Percentiles rank a stretch among this genome's conserved stretches.
Conservation (phyloP, 2,113 vertebrate genomes). For the Hyaena hyaena region DNA sequence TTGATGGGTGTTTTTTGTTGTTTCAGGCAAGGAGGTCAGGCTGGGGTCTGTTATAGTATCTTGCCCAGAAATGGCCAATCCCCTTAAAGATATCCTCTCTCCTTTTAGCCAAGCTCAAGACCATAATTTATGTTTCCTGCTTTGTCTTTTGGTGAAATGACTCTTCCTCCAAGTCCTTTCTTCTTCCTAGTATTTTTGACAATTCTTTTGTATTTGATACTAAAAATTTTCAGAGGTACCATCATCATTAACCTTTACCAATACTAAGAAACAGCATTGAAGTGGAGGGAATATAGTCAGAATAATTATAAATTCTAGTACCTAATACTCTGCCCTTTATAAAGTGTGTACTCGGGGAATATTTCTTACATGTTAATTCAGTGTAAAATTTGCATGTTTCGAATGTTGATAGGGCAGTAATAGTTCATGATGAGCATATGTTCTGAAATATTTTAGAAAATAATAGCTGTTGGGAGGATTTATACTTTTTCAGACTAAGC, state of each 20-base stretch:
- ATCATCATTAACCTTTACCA: neutral
- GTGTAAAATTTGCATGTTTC: neutral
- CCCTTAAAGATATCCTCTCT: neutral
- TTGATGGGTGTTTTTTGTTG: neutral
- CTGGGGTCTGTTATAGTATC: neutral
- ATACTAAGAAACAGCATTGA: neutral
- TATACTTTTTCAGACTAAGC: neutral
- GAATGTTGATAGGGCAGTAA: neutral
- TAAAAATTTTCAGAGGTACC: neutral
- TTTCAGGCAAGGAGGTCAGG: neutral
- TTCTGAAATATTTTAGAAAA: constrained; percentile 15
- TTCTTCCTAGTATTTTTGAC: neutral
- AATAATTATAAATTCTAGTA: neutral
- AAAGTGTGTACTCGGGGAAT: neutral
- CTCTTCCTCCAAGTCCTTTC: neutral
- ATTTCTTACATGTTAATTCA: constrained; percentile 2
- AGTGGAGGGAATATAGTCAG: neutral
- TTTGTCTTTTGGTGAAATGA: neutral
- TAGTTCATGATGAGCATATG: neutral
- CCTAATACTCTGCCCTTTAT: neutral
- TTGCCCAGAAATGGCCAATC: neutral
- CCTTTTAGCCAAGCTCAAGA: neutral
- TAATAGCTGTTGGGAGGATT: neutral
- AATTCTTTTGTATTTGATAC: neutral
- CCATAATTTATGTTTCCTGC: neutral